Base-by-base conservation (phyloP, 2,797 vertebrate genomes). In the Cirrhinus mrigala region DNA sequence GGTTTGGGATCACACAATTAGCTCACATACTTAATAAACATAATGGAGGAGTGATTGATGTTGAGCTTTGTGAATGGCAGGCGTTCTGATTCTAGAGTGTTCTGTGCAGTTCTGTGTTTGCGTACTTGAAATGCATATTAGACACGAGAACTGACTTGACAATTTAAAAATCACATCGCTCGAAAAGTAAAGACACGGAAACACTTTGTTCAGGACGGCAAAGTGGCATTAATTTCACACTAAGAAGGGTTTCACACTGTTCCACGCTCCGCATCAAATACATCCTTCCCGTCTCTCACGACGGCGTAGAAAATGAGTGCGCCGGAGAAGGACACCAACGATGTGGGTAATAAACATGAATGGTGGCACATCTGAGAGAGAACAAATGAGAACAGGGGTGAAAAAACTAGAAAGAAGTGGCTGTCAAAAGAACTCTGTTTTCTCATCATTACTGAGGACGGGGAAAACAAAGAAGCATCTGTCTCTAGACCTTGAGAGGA, bases 391-490 rank as follows among this genome's bases (percentile, higher is more conserved):
- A 77, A 73, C 73, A 52, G 60, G n/a, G 82, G 46, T 83, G 73
- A 54, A 68, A 64, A 75, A 68, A 64, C 27, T 76, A 40, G 73
- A 81, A 80, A 82, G 81, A 83, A 87, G 88, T 58, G 79, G n/a
- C 60, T 86, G 90, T 86, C 87, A 84, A 11, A 86, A 80, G 52
- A 33, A 52, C 85, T 50, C 73, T 79, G 68, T 78, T 74, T 79
- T 62, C 76, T 29, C 83, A 84, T 87, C 89, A 81, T 83, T 58
- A 50, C 50, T 40, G 82, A 52, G 54, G 56, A 83, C 48, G 58
- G 62, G 62, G n/a, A 81, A 89, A 87, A 88, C 84, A 87, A 89
- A 83, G 85, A 76, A 60, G 80, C 79, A 69, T 84, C 85, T 88
- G 87, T 88, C 85, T 60, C 58, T 9, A 70, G 82, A 73, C 68